phyloP scores from a whole-genome alignment of 2,797 vertebrate genomes.

The Etheostoma perlongum region DNA sequence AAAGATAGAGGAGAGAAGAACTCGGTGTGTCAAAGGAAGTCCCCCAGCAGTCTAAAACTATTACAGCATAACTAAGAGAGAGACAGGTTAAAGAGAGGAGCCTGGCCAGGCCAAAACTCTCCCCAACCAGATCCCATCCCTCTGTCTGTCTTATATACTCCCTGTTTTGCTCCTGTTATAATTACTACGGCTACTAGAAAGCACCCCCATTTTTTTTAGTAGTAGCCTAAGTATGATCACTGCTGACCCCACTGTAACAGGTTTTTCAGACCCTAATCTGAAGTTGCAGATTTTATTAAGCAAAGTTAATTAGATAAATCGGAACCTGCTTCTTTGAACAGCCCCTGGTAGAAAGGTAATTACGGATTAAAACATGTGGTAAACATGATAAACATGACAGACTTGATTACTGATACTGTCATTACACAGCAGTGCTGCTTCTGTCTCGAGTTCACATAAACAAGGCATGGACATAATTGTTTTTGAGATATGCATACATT shows the following conservation, averaged over 20 bases:
- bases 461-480: not conserved
- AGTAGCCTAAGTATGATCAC: too few species aligned
- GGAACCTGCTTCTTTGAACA: constrained; percentile 1
- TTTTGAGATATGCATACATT: not conserved
- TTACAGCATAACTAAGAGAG: too few species aligned
- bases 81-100: too few species aligned
- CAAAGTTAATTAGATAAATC: constrained; percentile 7
- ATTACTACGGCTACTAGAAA: too few species aligned
- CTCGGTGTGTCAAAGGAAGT: too few species aligned
- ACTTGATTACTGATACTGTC: not conserved
- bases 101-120: too few species aligned
- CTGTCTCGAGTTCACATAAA: not conserved
- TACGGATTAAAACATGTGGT: not conserved
- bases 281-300: not conserved
- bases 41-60: too few species aligned
- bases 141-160: too few species aligned
- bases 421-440: not conserved
- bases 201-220: too few species aligned
- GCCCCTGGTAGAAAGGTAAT: not conserved
- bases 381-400: not conserved
- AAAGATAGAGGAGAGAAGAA: too few species aligned
- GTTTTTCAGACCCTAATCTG: not conserved
- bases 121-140: too few species aligned
- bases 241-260: not conserved
- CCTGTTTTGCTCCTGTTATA: too few species aligned